phyloP scores from a whole-genome alignment of 2,888 invertebrate genomes.

The Epinotia demarniana region DNA sequence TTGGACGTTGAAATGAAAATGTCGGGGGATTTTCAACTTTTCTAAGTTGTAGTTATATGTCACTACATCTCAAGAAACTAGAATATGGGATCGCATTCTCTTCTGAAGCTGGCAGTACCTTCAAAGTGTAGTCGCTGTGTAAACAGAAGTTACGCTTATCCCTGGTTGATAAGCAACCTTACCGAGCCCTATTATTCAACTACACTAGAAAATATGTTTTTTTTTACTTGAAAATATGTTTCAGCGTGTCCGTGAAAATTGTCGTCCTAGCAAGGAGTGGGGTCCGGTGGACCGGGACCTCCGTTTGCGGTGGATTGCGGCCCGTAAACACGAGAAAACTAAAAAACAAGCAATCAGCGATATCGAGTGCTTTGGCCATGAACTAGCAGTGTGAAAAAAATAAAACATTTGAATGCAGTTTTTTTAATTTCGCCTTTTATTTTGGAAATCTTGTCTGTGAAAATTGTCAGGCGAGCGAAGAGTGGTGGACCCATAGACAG shows the following conservation, averaged over 20 bases:
- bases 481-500: too few relatives aligned
- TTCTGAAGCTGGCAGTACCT: too few relatives aligned
- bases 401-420: neutral
- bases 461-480: neutral
- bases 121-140: too few relatives aligned
- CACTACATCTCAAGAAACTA: too few relatives aligned
- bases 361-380: conserved; percentile 33
- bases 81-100: too few relatives aligned
- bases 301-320: conserved; percentile 66
- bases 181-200: neutral
- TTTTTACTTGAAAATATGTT: conserved; percentile 45
- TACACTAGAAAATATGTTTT: conserved; percentile 46
- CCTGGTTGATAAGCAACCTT: too few relatives aligned
- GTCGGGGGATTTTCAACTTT: too few relatives aligned
- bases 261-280: conserved; percentile 79
- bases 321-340: conserved; percentile 47
- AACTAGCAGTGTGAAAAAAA: conserved; percentile 29
- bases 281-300: conserved; percentile 82
- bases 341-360: conserved; percentile 19
- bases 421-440: neutral
- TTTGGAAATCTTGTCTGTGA: neutral
- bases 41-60: too few relatives aligned
- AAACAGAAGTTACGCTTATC: too few relatives aligned
- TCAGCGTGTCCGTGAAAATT: conserved; percentile 67
- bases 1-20: too few relatives aligned